Base-by-base conservation (phyloP, 2,797 vertebrate species). In the Synaphobranchus kaupii region DNA sequence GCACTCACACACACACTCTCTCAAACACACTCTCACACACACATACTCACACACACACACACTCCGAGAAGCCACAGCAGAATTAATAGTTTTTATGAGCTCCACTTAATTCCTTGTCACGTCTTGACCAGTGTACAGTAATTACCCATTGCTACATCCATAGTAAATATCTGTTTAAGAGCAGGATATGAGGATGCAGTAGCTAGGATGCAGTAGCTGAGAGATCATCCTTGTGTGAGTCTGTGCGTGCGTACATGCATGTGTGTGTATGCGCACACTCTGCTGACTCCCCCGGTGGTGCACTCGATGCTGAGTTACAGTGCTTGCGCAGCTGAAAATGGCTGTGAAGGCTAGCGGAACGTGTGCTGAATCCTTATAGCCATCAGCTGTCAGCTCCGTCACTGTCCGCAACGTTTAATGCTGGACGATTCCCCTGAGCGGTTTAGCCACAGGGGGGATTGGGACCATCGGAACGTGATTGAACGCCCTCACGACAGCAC, bases 291-390 rank as follows among this genome's bases (percentile, higher is more conserved):
- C 68, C 68, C 34, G 68, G 8, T 39, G 68, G 13, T 73, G 0
- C 68, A 73, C 31, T 22, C 76, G 3, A 47, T 44, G 73, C 39
- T 78, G 20, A 78, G 47, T 78, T 44, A 20, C 73, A 48, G n/a
- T 80, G 44, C 76, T n/a, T 2, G 44, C 71, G 3, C 34, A 7
- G 34, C 44, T 48, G 76, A 50, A 82, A 83, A 83, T 31, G 47
- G 34, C 52, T 22, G 10, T 84, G 34, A 1, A 63, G 2, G 15
- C 60, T 17, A 39, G 48, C 22, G 54, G 82, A 2, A 31, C 17
- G 10, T 76, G 86, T 22, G 50, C 31, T 28, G 63, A 87, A 84
- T 87, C 63, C 28, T 66, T 84, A 63, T 66, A 31, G 25, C 47
- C 50, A 50, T 71, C 50, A 56, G 15, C 34, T 58, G 66, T 78